Percentiles rank a stretch among this genome's conserved stretches.
These are phyloP conservation scores for Alouatta palliata DNA, from an alignment of 2,113 vertebrate genomes.

Conservation along the genomic window DNA sequence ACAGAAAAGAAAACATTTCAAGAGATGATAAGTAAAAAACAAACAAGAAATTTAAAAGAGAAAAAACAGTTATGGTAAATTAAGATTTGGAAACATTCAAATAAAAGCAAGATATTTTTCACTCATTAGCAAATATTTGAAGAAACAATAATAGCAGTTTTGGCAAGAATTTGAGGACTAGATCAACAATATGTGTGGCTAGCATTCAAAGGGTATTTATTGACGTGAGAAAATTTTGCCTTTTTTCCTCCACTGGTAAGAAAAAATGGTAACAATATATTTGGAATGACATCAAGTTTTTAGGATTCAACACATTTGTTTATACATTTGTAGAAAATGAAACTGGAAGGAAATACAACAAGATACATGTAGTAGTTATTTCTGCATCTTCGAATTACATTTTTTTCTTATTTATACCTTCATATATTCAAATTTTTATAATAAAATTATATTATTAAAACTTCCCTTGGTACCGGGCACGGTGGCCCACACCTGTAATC, in stretches of 20 bases:
- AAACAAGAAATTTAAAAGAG: neutral
- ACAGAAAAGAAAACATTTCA: neutral
- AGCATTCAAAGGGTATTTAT: neutral
- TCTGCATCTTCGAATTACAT: neutral
- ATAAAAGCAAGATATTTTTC: neutral
- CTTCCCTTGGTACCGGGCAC: neutral
- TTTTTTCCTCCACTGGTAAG: neutral
- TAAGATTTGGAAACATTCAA: neutral
- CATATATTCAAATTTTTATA: neutral
- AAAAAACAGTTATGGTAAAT: neutral
- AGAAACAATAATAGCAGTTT: neutral
- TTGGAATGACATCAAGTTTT: neutral
- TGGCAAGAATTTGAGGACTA: neutral
- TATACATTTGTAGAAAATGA: neutral
- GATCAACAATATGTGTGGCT: neutral
- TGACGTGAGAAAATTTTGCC: neutral
- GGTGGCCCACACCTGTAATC: neutral
- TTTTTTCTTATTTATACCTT: neutral
- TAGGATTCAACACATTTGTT: neutral
- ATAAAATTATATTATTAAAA: neutral
- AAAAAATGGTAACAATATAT: neutral
- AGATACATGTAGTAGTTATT: neutral
- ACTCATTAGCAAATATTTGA: neutral
- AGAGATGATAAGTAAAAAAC: neutral
- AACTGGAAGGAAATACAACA: neutral